phyloP scores from a whole-genome alignment of 2,797 vertebrate species.

The Emydoidea blandingii region DNA sequence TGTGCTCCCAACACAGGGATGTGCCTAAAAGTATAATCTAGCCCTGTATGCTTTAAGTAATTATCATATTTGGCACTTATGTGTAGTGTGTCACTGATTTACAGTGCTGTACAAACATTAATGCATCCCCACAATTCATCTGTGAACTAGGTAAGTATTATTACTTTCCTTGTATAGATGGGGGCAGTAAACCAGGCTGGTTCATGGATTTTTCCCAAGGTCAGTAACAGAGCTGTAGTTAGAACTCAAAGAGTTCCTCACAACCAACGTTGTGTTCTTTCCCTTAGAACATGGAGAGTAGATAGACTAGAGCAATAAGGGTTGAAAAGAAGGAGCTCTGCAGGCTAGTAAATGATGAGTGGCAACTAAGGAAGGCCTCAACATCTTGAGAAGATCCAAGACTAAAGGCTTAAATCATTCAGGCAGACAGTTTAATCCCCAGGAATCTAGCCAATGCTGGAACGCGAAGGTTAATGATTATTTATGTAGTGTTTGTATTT shows the following conservation, averaged over 20 bases:
- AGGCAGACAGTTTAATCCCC: not conserved
- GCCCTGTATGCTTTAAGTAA: not conserved
- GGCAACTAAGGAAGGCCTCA: not conserved
- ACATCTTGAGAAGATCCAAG: not conserved
- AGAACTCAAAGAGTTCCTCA: not conserved
- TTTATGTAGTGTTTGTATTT: not conserved
- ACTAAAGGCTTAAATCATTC: not conserved
- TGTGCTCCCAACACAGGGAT: not conserved
- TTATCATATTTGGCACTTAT: not conserved
- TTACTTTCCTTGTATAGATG: not conserved
- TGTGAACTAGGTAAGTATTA: not conserved
- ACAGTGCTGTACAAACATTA: not conserved
- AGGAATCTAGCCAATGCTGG: not conserved
- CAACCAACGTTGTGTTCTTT: not conserved
- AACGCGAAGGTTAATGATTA: not conserved
- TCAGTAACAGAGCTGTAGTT: fast-evolving
- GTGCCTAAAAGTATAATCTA: not conserved
- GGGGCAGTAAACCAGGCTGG: not conserved
- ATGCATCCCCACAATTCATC: not conserved
- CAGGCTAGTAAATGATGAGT: not conserved
- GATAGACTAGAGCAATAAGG: not conserved
- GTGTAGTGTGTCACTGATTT: not conserved
- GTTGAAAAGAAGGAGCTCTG: not conserved
- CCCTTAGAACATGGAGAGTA: not conserved
- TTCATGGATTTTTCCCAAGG: not conserved